Percentiles rank a stretch among this genome's conserved stretches.
phyloP scores from a whole-genome alignment of 2,113 vertebrate species.

The Ramphastos sulfuratus region DNA sequence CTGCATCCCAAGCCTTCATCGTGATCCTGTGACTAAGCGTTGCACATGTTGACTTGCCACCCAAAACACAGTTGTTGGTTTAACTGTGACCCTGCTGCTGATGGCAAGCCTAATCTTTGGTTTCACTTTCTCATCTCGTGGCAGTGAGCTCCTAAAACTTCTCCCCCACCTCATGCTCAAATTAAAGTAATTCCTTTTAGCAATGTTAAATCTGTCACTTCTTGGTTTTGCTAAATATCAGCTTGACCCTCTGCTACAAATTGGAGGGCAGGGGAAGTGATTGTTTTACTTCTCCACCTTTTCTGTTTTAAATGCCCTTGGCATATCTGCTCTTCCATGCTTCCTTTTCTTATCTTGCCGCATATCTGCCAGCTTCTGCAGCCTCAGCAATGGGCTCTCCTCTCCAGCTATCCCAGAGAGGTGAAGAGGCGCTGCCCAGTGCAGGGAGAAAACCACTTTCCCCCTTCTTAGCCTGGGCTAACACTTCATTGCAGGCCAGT shows the following conservation, averaged over 20 bases:
- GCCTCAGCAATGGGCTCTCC: not conserved
- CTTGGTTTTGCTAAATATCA: not conserved
- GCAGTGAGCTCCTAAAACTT: not conserved
- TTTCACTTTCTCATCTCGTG: not conserved
- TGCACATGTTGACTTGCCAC: not conserved
- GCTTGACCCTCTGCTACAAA: not conserved
- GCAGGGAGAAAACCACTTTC: not conserved
- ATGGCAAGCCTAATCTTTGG: not conserved
- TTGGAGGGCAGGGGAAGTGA: not conserved
- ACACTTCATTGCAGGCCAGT: accelerated
- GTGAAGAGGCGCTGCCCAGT: not conserved
- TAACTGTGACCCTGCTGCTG: not conserved
- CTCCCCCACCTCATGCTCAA: not conserved
- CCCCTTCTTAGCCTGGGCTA: not conserved
- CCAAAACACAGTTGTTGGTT: not conserved
- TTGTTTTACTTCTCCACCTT: not conserved
- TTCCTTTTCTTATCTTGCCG: not conserved
- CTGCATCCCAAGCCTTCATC: not conserved
- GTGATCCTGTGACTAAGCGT: not conserved
- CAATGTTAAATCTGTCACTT: not conserved
- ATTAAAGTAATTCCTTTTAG: not conserved
- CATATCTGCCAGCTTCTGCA: not conserved
- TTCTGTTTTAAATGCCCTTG: not conserved
- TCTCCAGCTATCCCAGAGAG: not conserved
- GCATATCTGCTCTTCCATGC: not conserved